Evolutionary conservation across 2,797 vertebrate genomes (phyloP).

Genomic region (Sebastes hopkinsi): DNA sequence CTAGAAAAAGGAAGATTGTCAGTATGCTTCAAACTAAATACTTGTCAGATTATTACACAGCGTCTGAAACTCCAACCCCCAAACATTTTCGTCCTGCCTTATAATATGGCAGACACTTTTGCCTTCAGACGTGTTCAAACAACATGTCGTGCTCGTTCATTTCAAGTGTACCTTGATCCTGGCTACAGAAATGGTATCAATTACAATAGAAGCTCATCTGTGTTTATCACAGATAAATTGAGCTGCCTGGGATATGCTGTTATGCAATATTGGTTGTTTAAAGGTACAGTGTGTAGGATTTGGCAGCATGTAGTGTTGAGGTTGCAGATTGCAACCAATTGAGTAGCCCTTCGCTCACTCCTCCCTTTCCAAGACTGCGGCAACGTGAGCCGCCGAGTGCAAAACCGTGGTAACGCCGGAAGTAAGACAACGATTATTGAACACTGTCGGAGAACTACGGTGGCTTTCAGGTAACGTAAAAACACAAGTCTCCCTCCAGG

Average conservation of each 20-base stretch:
- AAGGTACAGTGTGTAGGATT: no score
- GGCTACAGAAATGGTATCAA: not conserved
- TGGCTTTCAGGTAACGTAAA: no score
- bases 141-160: not conserved
- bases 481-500: fast-evolving
- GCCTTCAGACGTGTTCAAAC: not conserved
- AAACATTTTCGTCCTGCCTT: not conserved
- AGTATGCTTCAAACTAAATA: not conserved
- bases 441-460: no score
- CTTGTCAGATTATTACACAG: not conserved
- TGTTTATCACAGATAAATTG: not conserved
- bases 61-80: not conserved
- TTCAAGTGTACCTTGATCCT: not conserved
- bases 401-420: fast-evolving
- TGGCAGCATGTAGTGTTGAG: no score
- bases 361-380: no score
- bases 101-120: not conserved
- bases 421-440: no score
- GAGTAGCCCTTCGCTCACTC: no score
- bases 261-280: not conserved
- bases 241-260: not conserved
- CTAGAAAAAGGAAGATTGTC: not conserved
- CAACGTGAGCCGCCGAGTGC: no score
- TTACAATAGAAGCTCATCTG: not conserved
- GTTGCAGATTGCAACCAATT: no score